Evolutionary conservation across 2,888 invertebrate genomes (phyloP).

Genomic region (Eristalis intricaria): DNA sequence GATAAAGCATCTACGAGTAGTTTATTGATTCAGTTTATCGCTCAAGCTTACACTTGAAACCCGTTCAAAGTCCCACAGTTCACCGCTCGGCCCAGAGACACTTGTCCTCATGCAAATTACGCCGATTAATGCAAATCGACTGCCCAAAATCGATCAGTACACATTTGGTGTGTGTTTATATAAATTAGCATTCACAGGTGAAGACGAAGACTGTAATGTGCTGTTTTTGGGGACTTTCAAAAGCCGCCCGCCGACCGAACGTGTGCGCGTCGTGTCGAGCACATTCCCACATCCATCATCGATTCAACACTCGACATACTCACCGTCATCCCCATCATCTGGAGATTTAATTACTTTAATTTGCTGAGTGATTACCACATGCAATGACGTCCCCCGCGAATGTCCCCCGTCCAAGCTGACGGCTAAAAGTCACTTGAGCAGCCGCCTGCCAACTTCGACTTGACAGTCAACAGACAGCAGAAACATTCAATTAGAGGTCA

Average conservation of each 20-base stretch:
- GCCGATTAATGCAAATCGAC: slow-evolving; percentile 31
- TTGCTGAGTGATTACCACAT: slow-evolving; percentile 25
- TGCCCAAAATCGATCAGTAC: slow-evolving; percentile 22
- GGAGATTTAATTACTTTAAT: slow-evolving; percentile 25
- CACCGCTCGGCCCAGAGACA: not conserved
- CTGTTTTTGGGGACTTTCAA: not conserved
- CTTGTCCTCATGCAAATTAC: slow-evolving; percentile 24
- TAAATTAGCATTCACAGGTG: slow-evolving; percentile 13
- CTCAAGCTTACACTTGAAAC: not conserved
- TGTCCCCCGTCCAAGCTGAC: not conserved
- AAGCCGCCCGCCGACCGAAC: not conserved
- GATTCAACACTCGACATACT: slow-evolving; percentile 24
- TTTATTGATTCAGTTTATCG: not conserved
- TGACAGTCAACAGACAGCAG: slow-evolving; percentile 9
- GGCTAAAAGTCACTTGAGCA: not conserved
- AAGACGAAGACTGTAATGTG: no score
- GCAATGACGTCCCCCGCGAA: not conserved
- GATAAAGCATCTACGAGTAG: not conserved
- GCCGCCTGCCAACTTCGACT: slow-evolving; percentile 2
- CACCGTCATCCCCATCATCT: slow-evolving; percentile 19
- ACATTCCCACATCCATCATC: slow-evolving; percentile 28
- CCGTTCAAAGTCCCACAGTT: not conserved
- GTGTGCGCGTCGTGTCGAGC: not conserved
- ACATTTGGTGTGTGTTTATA: slow-evolving; percentile 7
- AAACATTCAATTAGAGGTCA: slow-evolving; percentile 43